A percentile compares a stretch with the other conserved stretches of the same genome.
Conservation (phyloP, 2,888 invertebrate species). For the Steromphala cineraria region DNA sequence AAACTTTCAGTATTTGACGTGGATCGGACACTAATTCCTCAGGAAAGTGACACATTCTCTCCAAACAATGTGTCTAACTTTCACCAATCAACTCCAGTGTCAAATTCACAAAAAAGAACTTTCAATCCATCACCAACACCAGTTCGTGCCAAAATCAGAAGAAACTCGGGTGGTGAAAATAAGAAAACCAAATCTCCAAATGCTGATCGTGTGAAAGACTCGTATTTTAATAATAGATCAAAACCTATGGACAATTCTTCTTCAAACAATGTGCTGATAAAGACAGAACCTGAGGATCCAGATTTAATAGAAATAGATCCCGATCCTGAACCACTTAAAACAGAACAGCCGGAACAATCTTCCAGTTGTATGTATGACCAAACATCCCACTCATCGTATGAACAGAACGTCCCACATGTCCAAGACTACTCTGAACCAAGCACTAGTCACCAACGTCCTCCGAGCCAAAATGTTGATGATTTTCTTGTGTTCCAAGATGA, state of each 20-base stretch:
- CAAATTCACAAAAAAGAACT: background rate
- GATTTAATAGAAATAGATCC: slow-evolving; percentile 13
- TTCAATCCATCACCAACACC: background rate
- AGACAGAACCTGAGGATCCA: background rate
- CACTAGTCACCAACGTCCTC: background rate
- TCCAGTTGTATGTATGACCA: background rate
- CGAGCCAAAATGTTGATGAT: background rate
- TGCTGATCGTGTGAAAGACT: background rate
- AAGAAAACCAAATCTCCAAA: background rate
- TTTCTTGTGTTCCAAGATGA: slow-evolving; percentile 3
- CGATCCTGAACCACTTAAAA: background rate
- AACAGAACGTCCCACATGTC: slow-evolving; percentile 13
- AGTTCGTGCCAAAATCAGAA: background rate
- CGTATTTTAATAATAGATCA: background rate
- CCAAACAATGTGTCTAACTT: too few species aligned
- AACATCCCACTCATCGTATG: background rate
- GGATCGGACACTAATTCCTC: background rate
- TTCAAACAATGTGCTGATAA: background rate
- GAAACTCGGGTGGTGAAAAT: background rate
- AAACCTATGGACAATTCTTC: background rate
- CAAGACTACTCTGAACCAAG: slow-evolving; percentile 1
- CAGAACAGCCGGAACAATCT: background rate
- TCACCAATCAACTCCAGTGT: background rate
- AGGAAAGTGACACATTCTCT: background rate
- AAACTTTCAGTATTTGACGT: slow-evolving; percentile 12